A percentile compares a stretch with the other conserved stretches of the same genome.
phyloP scores from a whole-genome alignment of 2,113 vertebrate species.

The Triplophysa siluroides region DNA sequence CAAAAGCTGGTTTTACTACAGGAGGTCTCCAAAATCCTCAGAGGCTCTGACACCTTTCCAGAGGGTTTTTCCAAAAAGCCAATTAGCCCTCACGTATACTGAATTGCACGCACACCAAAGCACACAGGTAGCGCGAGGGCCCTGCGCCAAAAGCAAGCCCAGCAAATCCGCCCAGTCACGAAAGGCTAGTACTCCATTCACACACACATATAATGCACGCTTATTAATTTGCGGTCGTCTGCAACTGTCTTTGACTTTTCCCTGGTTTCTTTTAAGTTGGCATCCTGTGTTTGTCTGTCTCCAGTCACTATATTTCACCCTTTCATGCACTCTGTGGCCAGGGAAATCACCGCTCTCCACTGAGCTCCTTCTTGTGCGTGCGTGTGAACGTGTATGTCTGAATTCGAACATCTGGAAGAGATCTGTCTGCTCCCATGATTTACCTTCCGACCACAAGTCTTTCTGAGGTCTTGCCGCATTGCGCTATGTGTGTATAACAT shows the following conservation, averaged over 20 bases:
- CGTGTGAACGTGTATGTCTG: constrained; percentile 60
- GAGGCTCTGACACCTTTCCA: constrained; percentile 31
- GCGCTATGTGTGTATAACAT: constrained; percentile 47
- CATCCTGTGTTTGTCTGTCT: constrained; percentile 63
- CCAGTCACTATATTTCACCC: constrained; percentile 74
- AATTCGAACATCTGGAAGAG: constrained; percentile 74
- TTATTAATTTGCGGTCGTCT: constrained; percentile 40
- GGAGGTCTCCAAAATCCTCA: constrained; percentile 52
- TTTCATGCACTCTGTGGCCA: constrained; percentile 76
- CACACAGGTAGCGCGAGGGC: background rate
- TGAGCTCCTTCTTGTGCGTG: constrained; percentile 69
- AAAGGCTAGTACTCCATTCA: constrained; percentile 2
- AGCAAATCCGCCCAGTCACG: constrained; percentile 31
- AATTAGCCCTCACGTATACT: constrained; percentile 17
- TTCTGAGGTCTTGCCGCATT: constrained; percentile 54
- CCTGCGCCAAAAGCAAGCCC: constrained; percentile 15
- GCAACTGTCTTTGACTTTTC: constrained; percentile 33
- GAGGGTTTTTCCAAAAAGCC: constrained; percentile 65
- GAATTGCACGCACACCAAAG: constrained; percentile 4
- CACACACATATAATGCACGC: constrained; percentile 1
- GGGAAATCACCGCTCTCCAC: constrained; percentile 80
- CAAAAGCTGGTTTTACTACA: constrained; percentile 51
- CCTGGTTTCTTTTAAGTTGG: constrained; percentile 35
- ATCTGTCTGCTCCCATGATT: constrained; percentile 68
- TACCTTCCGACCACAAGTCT: constrained; percentile 61